Percentiles rank a stretch among this genome's conserved stretches.
Evolutionary conservation across 1,140 invertebrate genomes (phyloP).

Genomic region (Rhizoglyphus robini): DNA sequence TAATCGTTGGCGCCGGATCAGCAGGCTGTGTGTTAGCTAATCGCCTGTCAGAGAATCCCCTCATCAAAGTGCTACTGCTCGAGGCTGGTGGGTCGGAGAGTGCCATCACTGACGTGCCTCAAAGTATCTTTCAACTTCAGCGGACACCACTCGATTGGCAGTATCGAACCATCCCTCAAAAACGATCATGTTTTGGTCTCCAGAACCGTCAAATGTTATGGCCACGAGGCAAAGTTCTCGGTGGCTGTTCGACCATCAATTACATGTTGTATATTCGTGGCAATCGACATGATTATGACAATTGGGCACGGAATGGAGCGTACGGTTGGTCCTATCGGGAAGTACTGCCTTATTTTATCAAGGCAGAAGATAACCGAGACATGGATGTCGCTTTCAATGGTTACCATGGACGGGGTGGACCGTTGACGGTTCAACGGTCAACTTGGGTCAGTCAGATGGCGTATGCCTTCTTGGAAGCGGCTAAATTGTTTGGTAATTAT

Average conservation of each 20-base stretch:
- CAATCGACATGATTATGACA: constrained; percentile 79
- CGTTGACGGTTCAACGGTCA: constrained; percentile 27
- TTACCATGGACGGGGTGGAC: constrained; percentile 25
- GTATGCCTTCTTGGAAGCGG: constrained; percentile 51
- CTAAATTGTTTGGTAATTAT: constrained; percentile 52
- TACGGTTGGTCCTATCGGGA: constrained; percentile 77
- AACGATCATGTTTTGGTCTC: constrained; percentile 21
- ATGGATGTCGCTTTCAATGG: constrained; percentile 34
- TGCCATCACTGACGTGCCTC: constrained; percentile 23
- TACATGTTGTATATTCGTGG: constrained; percentile 93
- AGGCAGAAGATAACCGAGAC: constrained; percentile 74
- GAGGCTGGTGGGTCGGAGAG: constrained; percentile 29
- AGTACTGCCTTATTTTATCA: constrained; percentile 71
- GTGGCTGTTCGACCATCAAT: constrained; percentile 71
- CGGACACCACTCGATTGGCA: constrained; percentile 76
- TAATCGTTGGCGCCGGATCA: constrained; percentile 27
- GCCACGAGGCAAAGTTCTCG: constrained; percentile 62
- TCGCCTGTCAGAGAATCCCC: constrained; percentile 28
- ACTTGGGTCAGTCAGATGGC: constrained; percentile 35
- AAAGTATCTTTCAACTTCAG: constrained; percentile 59
- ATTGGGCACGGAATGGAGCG: constrained; percentile 78
- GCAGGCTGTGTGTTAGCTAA: constrained; percentile 29
- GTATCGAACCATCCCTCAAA: constrained; percentile 32
- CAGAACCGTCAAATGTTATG: constrained; percentile 55
- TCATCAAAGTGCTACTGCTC: constrained; percentile 28